These are phyloP conservation scores for Aphrocallistes beatrix DNA, from an alignment of 37 sponge, comb jelly and placozoan species.

Conservation along the genomic window DNA sequence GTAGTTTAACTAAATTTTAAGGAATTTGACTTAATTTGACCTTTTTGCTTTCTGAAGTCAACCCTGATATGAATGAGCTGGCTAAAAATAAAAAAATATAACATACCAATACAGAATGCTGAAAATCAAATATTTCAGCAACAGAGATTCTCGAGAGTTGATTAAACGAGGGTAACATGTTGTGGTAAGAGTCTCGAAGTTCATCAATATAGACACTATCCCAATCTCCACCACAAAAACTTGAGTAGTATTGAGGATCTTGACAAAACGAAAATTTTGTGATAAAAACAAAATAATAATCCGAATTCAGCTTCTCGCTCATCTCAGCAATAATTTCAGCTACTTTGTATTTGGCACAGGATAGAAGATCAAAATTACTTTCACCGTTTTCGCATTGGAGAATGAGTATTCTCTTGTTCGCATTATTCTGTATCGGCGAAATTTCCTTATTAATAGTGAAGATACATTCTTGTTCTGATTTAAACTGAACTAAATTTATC, in stretches of 20 bases:
- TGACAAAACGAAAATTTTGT: not conserved
- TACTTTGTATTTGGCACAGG: not conserved
- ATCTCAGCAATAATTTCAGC: not conserved
- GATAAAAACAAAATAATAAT: not conserved
- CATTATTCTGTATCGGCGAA: not conserved
- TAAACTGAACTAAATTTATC: not conserved
- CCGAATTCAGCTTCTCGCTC: not conserved
- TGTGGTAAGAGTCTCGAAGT: not conserved
- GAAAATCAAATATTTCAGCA: not conserved
- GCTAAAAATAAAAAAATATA: too few relatives aligned
- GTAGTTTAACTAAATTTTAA: too few relatives aligned
- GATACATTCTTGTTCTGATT: not conserved
- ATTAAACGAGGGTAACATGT: not conserved
- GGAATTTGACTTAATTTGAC: too few relatives aligned
- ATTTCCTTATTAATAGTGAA: not conserved
- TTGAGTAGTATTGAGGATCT: not conserved
- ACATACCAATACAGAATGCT: not conserved
- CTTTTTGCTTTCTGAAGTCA: too few relatives aligned
- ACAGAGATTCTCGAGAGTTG: not conserved
- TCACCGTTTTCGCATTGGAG: not conserved
- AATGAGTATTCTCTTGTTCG: not conserved
- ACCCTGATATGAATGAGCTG: too few relatives aligned
- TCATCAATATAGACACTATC: conserved; percentile 1
- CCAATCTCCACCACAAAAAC: not conserved
- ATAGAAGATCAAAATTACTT: not conserved